Conservation (phyloP, 2,797 vertebrate genomes). For the Microtus californicus region DNA sequence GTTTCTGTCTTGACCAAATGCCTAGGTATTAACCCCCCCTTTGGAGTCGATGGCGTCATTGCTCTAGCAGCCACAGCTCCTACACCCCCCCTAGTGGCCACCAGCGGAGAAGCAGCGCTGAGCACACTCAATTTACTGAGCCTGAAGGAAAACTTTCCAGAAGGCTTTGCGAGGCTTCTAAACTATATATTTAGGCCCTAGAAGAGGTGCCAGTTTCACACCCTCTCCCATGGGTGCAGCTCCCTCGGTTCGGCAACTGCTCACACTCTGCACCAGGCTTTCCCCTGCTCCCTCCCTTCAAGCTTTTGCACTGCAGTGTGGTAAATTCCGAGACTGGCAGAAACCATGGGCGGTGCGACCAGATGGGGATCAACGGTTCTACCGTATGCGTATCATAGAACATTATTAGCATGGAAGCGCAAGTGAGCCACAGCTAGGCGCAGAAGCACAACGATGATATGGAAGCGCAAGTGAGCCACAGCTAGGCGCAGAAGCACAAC, state of each 20-base stretch:
- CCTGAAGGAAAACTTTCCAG: neutral
- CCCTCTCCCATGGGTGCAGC: neutral
- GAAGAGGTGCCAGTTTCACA: neutral
- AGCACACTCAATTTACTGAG: rapidly evolving
- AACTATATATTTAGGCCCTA: neutral
- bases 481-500: neutral
- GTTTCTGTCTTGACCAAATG: neutral
- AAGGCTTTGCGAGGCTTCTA: neutral
- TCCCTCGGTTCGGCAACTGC: neutral
- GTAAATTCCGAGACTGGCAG: neutral
- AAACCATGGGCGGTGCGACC: neutral
- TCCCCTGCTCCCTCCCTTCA: neutral
- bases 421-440: neutral
- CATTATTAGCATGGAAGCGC: neutral
- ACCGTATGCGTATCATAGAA: rapidly evolving
- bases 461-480: neutral
- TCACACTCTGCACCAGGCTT: neutral
- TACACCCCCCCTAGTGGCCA: conserved; percentile 45
- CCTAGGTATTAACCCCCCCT: neutral
- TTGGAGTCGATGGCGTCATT: rapidly evolving
- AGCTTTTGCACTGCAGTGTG: neutral
- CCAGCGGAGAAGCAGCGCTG: neutral
- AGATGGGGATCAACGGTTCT: neutral
- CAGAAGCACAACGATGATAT: neutral
- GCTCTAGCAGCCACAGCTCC: neutral